Conservation (phyloP, 2,888 invertebrate species). For the Nowickia ferox region DNA sequence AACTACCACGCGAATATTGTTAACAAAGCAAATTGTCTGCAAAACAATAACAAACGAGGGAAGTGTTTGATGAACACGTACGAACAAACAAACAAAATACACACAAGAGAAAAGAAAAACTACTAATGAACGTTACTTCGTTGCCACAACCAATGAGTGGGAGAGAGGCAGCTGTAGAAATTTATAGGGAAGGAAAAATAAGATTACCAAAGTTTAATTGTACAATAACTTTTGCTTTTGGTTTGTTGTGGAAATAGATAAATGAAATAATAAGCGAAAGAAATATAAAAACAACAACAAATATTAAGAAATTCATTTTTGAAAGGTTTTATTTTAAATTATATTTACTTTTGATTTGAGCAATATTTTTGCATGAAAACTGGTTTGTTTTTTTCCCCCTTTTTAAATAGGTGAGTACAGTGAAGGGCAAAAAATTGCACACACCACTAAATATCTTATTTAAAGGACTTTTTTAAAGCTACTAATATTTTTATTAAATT, state of each 20-base stretch:
- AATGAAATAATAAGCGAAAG: neutral
- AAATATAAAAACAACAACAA: neutral
- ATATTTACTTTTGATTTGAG: neutral
- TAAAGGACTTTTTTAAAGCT: too few relatives aligned
- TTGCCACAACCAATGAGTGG: neutral
- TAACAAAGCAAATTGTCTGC: slow-evolving; percentile 74
- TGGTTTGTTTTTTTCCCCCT: neutral
- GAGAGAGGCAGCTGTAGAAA: slow-evolving; percentile 34
- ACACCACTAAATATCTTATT: too few relatives aligned
- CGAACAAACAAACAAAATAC: slow-evolving; percentile 1
- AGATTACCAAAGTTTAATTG: slow-evolving; percentile 1
- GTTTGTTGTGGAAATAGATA: slow-evolving; percentile 1
- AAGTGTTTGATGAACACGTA: slow-evolving; percentile 37
- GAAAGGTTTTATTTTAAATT: neutral
- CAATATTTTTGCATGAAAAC: neutral
- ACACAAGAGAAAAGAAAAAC: slow-evolving; percentile 8
- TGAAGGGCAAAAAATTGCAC: neutral
- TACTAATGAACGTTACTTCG: slow-evolving; percentile 22
- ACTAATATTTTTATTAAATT: too few relatives aligned
- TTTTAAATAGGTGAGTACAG: neutral
- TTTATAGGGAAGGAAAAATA: neutral
- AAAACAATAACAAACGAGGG: slow-evolving; percentile 73
- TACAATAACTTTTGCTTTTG: neutral
- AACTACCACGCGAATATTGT: slow-evolving; percentile 76
- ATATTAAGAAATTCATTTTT: neutral